phyloP scores from a whole-genome alignment of 2,113 vertebrate species.

The Indri indri region DNA sequence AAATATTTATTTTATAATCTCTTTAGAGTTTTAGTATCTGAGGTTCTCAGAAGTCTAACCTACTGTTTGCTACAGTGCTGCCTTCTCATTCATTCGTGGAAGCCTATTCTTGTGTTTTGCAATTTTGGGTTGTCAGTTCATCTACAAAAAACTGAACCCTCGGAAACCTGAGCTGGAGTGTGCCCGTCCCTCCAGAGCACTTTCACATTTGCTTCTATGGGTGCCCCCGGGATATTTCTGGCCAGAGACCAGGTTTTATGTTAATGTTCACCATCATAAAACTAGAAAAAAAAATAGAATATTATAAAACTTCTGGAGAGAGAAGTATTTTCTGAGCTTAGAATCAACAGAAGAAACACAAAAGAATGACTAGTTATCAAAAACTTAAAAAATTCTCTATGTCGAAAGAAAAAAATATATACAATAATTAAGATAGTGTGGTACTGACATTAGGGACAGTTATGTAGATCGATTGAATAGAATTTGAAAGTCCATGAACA shows the following conservation, averaged over 20 bases:
- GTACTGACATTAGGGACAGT: not conserved
- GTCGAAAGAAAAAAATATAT: not conserved
- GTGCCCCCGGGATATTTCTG: not conserved
- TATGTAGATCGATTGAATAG: not conserved
- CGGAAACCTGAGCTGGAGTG: not conserved
- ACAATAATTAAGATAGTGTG: not conserved
- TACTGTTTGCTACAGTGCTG: not conserved
- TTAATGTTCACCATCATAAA: not conserved
- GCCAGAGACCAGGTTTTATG: not conserved
- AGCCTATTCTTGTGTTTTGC: not conserved
- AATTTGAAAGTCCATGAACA: not conserved
- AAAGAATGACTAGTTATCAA: accelerated
- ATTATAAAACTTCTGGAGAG: too few relatives aligned
- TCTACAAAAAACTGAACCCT: not conserved
- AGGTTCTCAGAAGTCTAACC: not conserved
- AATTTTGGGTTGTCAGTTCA: too few relatives aligned
- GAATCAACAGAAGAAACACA: not conserved
- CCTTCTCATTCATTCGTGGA: not conserved
- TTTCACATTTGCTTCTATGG: not conserved
- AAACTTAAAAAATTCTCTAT: not conserved
- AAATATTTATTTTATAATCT: not conserved
- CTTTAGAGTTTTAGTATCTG: not conserved
- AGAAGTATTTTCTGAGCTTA: not conserved
- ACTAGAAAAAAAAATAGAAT: too few relatives aligned
- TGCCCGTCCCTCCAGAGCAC: not conserved